Conservation (phyloP, 1,140 invertebrate species). For the Vanessa tameamea region DNA sequence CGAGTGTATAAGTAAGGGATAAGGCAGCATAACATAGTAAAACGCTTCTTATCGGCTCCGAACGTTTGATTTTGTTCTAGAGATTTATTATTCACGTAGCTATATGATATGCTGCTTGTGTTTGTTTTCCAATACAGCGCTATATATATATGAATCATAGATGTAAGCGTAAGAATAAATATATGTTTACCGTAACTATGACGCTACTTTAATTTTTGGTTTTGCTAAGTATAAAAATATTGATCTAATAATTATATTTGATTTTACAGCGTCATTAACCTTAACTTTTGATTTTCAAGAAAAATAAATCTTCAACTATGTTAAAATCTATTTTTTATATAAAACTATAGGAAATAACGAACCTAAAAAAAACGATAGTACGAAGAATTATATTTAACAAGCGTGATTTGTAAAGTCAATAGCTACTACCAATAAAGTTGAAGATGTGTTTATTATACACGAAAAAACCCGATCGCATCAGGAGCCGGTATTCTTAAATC, state of each 20-base stretch:
- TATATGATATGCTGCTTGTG: slow-evolving; percentile 37
- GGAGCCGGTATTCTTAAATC: slow-evolving; percentile 60
- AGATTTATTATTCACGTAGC: slow-evolving; percentile 55
- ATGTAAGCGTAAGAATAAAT: slow-evolving; percentile 42
- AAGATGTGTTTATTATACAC: slow-evolving; percentile 45
- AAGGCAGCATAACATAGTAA: slow-evolving; percentile 66
- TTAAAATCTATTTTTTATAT: neutral
- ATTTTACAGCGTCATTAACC: neutral
- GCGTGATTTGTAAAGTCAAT: slow-evolving; percentile 11
- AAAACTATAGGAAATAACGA: neutral
- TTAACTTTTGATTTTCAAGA: neutral
- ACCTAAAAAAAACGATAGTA: neutral
- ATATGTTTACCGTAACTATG: neutral
- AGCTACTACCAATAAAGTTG: slow-evolving; percentile 26
- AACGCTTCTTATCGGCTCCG: slow-evolving; percentile 66
- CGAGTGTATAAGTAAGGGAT: slow-evolving; percentile 58
- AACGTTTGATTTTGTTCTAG: slow-evolving; percentile 52
- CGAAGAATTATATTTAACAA: slow-evolving; percentile 9
- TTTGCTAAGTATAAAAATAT: neutral
- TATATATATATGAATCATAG: slow-evolving; percentile 40
- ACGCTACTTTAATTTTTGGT: neutral
- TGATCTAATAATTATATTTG: neutral
- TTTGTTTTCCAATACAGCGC: slow-evolving; percentile 47
- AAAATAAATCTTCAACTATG: no score
- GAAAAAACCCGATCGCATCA: slow-evolving; percentile 48